Conservation (phyloP, 2,113 vertebrate species). For the Philantomba maxwellii region DNA sequence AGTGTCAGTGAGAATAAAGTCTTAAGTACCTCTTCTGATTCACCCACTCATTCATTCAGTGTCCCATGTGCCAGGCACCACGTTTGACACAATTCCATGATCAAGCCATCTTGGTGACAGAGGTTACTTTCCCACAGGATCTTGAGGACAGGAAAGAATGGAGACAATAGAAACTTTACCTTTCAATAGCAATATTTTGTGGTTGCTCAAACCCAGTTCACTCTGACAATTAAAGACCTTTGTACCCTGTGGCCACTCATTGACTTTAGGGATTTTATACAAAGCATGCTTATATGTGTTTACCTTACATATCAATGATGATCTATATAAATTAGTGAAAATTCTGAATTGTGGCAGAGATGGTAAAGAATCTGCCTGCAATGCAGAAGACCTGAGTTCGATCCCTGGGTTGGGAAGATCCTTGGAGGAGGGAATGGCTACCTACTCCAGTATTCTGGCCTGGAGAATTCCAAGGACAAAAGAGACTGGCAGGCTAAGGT, state of each 20-base stretch:
- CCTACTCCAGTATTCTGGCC: background rate
- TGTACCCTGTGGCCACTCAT: background rate
- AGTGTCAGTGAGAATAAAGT: background rate
- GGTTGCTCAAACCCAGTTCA: background rate
- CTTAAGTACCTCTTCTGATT: background rate
- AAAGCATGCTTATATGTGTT: background rate
- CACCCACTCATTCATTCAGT: background rate
- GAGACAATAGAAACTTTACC: background rate
- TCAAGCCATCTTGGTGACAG: background rate
- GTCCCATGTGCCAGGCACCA: background rate
- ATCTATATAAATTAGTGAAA: background rate
- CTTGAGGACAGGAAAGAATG: background rate
- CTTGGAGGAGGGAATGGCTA: background rate
- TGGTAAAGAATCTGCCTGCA: background rate
- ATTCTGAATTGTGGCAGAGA: background rate
- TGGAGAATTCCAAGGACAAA: background rate
- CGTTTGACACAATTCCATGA: background rate
- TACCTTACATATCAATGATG: background rate
- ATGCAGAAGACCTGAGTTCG: background rate
- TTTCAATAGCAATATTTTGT: background rate
- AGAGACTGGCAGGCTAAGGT: background rate
- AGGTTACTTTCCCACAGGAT: background rate
- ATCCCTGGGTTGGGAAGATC: background rate
- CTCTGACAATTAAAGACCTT: background rate
- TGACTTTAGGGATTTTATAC: background rate